Base-by-base conservation (phyloP, 2,797 vertebrate genomes). In the Eupleurogrammus muticus region DNA sequence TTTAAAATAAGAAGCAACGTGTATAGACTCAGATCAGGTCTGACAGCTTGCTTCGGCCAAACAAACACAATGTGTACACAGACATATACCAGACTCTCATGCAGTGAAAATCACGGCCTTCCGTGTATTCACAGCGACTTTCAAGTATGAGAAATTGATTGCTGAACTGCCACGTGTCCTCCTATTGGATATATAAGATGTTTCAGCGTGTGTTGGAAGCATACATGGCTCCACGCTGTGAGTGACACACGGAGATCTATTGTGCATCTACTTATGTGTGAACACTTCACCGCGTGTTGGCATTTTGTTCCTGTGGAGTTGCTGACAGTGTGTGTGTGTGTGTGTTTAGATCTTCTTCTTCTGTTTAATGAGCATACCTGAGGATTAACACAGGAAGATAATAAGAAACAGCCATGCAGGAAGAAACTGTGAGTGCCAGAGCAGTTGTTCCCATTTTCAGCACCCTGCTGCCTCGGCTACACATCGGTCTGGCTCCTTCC, bases 281-380 rank as follows among this genome's bases (percentile, higher is more conserved):
- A 79, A 38, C 60, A 13, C 55, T 47, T 77, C 54, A 35, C 57
- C 12, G 42, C 66, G 77, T 65, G 55, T 61, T 52, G 47, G 57
- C 55, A 68, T 72, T 75, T 82, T 79, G 61, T 79, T 87, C 76
- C 64, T 4, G 71, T 40, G 63, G 82, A 88, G 79, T 52, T 79
- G 77, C 82, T 81, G 85, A 88, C 82, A 81, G 82, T 23, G 84
- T 77, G 79, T 73, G 65, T 28, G 28, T 28, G 28, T 28, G 28
- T 28, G 82, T 23, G 84, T 77, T 79, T 73, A 63, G 73, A 82
- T 86, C 82, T 87, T 86, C 75, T 53, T 47, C 47, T 73, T 71
- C 59, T 62, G 72, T 89, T 70, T 90, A 85, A 86, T 87, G 83
- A 88, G 81, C 72, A 86, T 75, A 82, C 84, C 57, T 66, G 57